phyloP scores from a whole-genome alignment of 2,797 vertebrate species.

The Macropodus opercularis region DNA sequence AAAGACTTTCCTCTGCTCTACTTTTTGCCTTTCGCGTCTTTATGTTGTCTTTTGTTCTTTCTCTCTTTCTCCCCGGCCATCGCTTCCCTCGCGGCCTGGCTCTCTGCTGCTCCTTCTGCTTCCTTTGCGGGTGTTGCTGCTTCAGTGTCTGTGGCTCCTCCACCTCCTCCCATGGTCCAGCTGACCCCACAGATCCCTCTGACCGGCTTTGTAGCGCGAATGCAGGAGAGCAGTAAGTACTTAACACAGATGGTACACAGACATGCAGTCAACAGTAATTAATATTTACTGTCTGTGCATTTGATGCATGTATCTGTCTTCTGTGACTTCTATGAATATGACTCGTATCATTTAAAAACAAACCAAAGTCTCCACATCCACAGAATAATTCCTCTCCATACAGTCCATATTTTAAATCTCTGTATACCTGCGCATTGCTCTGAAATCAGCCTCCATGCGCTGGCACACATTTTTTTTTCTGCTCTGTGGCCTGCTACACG shows the following conservation, averaged over 20 bases:
- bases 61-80: conserved; percentile 18
- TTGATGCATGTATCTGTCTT: too few species aligned
- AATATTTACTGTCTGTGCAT: too few species aligned
- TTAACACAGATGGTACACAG: conserved; percentile 17
- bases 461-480: conserved; percentile 3
- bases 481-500: conserved; percentile 36
- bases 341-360: too few species aligned
- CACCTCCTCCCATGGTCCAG: conserved; percentile 97
- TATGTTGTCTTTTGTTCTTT: conserved; percentile 15
- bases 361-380: too few species aligned
- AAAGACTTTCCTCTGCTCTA: conserved; percentile 39
- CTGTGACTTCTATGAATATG: too few species aligned
- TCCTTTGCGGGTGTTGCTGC: conserved; percentile 76
- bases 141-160: conserved; percentile 96
- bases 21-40: conserved; percentile 17
- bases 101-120: conserved; percentile 37
- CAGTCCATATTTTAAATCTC: not conserved
- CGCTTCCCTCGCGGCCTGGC: conserved; percentile 10
- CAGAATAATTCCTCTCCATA: too few species aligned
- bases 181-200: conserved; percentile 99
- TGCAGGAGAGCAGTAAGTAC: conserved; percentile 99
- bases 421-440: not conserved
- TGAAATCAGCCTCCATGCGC: conserved; percentile 5
- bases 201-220: conserved; percentile 99
- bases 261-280: too few species aligned